Evolutionary conservation across 2,888 invertebrate species (phyloP), one percentile per base, ranked within the genome.

Genomic region (Napeogenes sylphis): DNA sequence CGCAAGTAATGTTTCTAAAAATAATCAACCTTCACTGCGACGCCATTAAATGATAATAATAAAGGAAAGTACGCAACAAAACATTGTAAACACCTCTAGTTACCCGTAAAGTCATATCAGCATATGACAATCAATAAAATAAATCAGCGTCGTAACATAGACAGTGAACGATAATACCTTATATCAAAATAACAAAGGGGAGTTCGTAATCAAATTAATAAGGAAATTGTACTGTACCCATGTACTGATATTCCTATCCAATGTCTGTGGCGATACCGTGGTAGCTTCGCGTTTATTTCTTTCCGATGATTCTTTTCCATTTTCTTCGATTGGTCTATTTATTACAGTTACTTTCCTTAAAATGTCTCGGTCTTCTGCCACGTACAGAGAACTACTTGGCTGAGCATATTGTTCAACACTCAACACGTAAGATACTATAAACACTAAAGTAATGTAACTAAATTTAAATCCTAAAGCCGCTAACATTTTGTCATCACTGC

Each of bases 401-500:
- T 75, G 72, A 59, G 82, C 87, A 85, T 87, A 79, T 53, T 77
- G 82, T 59, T 70, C 77, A 65, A 79, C 71, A 70, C 81, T 74
- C 69, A 77, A 69, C 58, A 73, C 82, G 72, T 75, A 79, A 59
- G 85, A 77, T 70, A 85, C 70, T 70, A 82, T 73, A 79, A 73
- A 81, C 72, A 86, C 64, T 68, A 85, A 68, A 71, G 77, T 70
- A 73, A 85, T 70, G 68, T 83, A 77, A 78, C 75, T 74, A 70
- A 84, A 73, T 75, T 76, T 74, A 79, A 79, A 81, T 78, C 81
- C 79, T 78, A 84, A 78, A 75, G 74, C 73, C 75, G 84, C 78
- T 76, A 85, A 82, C 90, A 90, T 90, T 88, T 88, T 90, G 85
- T 79, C 71, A 81, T 85, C 86, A 89, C 87, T 86, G 83, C 87